These are phyloP conservation scores for Cydia amplana DNA, from an alignment of 1,140 invertebrate genomes.

Conservation along the genomic window DNA sequence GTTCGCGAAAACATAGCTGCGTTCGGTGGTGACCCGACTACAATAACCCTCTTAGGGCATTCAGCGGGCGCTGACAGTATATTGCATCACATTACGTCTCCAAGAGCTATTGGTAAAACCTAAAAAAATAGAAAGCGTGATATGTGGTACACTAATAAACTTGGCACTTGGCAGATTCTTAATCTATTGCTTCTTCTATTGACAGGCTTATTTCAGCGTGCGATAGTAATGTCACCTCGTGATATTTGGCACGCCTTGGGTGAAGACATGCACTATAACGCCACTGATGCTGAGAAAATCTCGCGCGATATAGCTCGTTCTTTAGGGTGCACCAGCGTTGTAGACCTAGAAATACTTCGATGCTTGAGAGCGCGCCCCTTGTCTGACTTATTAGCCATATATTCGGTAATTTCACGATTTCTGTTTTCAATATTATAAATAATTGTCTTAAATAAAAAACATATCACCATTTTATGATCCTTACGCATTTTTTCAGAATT, in stretches of 20 bases:
- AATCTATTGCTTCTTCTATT: conserved; percentile 24
- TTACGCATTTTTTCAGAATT: conserved; percentile 66
- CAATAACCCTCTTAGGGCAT: conserved; percentile 86
- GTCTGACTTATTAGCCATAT: conserved; percentile 80
- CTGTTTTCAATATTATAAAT: too few species aligned
- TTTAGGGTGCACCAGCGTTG: conserved; percentile 53
- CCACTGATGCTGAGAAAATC: conserved; percentile 44
- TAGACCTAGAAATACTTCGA: conserved; percentile 68
- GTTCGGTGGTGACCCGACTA: conserved; percentile 86
- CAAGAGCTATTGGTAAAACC: conserved; percentile 80
- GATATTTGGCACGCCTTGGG: conserved; percentile 63
- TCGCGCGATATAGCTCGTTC: conserved; percentile 50
- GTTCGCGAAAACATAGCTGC: conserved; percentile 84
- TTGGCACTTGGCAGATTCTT: conserved; percentile 11
- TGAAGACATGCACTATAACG: conserved; percentile 43
- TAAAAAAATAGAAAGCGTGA: neutral
- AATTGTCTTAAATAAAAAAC: too few species aligned
- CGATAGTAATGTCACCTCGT: conserved; percentile 67
- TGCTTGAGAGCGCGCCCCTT: conserved; percentile 84
- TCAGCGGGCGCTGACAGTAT: conserved; percentile 83
- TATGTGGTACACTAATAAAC: neutral
- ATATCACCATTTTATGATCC: too few species aligned
- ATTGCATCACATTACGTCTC: conserved; percentile 81
- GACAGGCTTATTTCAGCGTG: conserved; percentile 68
- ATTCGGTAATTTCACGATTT: conserved; percentile 70